Percentiles rank a stretch among this genome's conserved stretches.
Conservation (phyloP, 2,113 vertebrate species). For the Amazona vittata region DNA sequence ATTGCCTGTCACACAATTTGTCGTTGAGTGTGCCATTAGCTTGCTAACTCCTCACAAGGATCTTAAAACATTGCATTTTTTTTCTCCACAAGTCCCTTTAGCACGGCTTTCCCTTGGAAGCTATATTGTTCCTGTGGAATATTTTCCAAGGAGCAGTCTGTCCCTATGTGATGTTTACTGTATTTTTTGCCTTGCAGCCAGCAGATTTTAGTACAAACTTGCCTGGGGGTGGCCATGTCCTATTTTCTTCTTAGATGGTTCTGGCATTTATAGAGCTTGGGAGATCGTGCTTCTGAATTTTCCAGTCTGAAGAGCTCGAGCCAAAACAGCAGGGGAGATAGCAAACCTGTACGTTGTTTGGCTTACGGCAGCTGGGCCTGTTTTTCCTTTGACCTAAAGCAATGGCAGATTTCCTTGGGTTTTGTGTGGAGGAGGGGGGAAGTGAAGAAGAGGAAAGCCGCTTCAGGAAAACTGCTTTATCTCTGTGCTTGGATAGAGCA, state of each 20-base stretch:
- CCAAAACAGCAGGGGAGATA: conserved; percentile 67
- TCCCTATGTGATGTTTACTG: conserved; percentile 62
- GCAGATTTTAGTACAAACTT: conserved; percentile 73
- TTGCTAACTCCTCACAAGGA: conserved; percentile 7
- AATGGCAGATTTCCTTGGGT: conserved; percentile 54
- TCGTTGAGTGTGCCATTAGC: conserved; percentile 42
- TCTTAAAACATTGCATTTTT: conserved; percentile 39
- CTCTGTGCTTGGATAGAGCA: neutral
- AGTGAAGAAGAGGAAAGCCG: neutral
- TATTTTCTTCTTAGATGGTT: conserved; percentile 71
- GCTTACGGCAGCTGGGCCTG: conserved; percentile 64
- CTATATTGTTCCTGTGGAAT: conserved; percentile 50
- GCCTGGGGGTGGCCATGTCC: conserved; percentile 66
- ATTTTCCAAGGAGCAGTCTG: conserved; percentile 61
- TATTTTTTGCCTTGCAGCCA: conserved; percentile 52
- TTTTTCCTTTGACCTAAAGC: conserved; percentile 72
- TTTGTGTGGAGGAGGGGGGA: neutral
- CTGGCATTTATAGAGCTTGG: conserved; percentile 70
- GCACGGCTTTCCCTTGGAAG: neutral
- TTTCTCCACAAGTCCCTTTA: neutral
- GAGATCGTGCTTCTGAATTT: conserved; percentile 70
- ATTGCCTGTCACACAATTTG: conserved; percentile 46
- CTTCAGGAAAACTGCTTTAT: neutral
- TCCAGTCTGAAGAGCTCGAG: conserved; percentile 65
- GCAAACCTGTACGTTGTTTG: conserved; percentile 68